A percentile compares a stretch with the other conserved stretches of the same genome.
Evolutionary conservation across 1,140 invertebrate species (phyloP).

Genomic region (Thrips palmi): DNA sequence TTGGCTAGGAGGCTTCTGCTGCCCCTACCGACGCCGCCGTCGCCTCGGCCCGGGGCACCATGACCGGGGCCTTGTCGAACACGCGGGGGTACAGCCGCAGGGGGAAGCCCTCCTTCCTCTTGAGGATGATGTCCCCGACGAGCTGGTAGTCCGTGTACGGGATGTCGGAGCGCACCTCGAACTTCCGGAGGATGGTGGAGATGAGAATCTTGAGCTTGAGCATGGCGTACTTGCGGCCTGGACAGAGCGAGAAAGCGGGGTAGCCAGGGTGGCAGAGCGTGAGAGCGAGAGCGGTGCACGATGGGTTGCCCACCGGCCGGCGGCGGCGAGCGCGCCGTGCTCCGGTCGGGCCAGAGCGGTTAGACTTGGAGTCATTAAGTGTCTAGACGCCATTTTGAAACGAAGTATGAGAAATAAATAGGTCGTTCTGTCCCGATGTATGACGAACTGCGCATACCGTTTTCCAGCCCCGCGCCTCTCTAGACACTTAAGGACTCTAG

Average conservation of each 20-base stretch:
- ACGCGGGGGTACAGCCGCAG: too few relatives aligned
- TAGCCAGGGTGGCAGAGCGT: too few relatives aligned
- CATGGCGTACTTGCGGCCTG: conserved; percentile 73
- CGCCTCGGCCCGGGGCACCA: too few relatives aligned
- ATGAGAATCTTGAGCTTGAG: conserved; percentile 74
- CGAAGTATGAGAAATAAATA: conserved; percentile 5
- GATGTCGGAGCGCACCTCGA: conserved; percentile 43
- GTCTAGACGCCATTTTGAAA: too few relatives aligned
- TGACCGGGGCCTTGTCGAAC: too few relatives aligned
- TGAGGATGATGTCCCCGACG: conserved; percentile 65
- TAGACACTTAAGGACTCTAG: conserved; percentile 4
- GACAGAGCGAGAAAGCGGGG: conserved; percentile 6
- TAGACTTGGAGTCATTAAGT: too few relatives aligned
- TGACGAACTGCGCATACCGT: neutral
- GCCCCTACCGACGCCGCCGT: too few relatives aligned
- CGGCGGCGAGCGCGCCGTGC: too few relatives aligned
- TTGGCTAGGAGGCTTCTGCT: too few relatives aligned
- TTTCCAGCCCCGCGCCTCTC: neutral
- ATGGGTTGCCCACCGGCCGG: too few relatives aligned
- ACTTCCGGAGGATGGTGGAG: conserved; percentile 70
- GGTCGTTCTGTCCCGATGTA: neutral
- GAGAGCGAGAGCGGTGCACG: neutral
- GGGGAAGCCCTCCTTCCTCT: conserved; percentile 62
- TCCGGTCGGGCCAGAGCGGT: too few relatives aligned
- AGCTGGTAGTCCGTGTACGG: conserved; percentile 51